Evolutionary conservation across 1,140 invertebrate genomes (phyloP), one percentile per base, ranked within the genome.

Genomic region (Anoplophora glabripennis): DNA sequence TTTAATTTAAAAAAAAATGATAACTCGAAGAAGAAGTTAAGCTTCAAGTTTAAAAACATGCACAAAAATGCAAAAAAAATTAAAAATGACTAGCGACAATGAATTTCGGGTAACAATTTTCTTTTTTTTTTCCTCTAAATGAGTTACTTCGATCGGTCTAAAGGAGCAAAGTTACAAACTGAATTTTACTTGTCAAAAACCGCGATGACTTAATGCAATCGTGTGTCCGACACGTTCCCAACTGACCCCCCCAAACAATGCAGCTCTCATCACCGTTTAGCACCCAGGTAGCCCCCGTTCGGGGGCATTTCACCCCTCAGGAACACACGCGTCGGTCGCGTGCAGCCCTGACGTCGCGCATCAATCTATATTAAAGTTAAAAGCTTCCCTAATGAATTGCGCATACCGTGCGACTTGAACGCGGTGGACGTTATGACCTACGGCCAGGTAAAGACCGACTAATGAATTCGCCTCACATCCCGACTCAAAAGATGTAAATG

Each of bases 301-400:
- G 8, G 38, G 42, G 42, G 11, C 15, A 17, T 18, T 46, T 14
- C n/a, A 18, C 44, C 44, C 44, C 17, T 28, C 1, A 15, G 18
- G n/a, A 14, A 4, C 34, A 12, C 46, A 40, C 46, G 17, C 12
- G 57, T 15, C 51, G 40, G 66, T 72, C 71, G 69, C 69, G 71
- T 72, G 69, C 64, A 51, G 38, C 15, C 33, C 63, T 49, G 60
- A 63, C 65, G 63, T 62, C 45, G 45, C 51, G 53, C 70, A 74
- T 74, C 72, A 74, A 74, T 74, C 70, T 71, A 70, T 65, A 74
- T 74, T 74, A 74, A 63, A 55, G 68, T 67, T 74, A 74, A 74
- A 74, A 74, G 72, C 59, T 70, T 74, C 65, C 54, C 63, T 72
- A 74, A 74, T 74, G 68, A 74, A 74, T 71, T 74, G 56, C 44